Evolutionary conservation across 2,797 vertebrate species (phyloP).

Genomic region (Anabas testudineus): DNA sequence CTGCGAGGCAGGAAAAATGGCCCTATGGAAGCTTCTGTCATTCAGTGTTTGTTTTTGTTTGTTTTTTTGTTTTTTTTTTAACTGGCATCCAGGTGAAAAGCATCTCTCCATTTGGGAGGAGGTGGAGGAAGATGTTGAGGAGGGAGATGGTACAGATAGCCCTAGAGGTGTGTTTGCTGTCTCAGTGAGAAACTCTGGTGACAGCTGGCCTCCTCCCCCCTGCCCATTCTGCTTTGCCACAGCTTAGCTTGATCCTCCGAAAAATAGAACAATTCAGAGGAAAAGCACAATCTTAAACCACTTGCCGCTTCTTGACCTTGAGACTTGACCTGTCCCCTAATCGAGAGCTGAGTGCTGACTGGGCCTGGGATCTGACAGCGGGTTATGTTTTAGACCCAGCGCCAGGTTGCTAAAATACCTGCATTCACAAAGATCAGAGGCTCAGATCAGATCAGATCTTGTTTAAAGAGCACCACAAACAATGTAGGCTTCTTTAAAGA

Average conservation of each 20-base stretch:
- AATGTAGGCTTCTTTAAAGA: background rate
- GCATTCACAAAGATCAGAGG: background rate
- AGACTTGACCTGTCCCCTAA: slow-evolving; percentile 19
- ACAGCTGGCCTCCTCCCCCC: slow-evolving; percentile 55
- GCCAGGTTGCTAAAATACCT: background rate
- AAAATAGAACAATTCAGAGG: slow-evolving; percentile 53
- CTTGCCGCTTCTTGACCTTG: slow-evolving; percentile 50
- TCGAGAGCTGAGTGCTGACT: background rate
- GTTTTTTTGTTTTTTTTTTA: slow-evolving; percentile 1
- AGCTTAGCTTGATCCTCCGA: slow-evolving; percentile 60
- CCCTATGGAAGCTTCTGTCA: slow-evolving; percentile 19
- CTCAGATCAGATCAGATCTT: background rate
- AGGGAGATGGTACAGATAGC: slow-evolving; percentile 44
- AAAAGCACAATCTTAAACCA: slow-evolving; percentile 54
- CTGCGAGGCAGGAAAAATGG: slow-evolving; percentile 23
- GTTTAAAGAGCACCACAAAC: too few species aligned
- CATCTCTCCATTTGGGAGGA: background rate
- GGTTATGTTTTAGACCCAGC: background rate
- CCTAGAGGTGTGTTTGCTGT: slow-evolving; percentile 24
- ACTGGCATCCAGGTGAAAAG: slow-evolving; percentile 21
- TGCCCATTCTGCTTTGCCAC: slow-evolving; percentile 20
- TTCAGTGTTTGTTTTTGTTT: too few species aligned
- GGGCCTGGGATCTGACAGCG: background rate
- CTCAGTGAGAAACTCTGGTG: slow-evolving; percentile 33
- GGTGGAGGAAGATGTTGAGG: slow-evolving; percentile 30